A percentile compares a stretch with the other conserved stretches of the same genome.
Conservation (phyloP, 2,888 invertebrate species). For the Polydrusus cervinus region DNA sequence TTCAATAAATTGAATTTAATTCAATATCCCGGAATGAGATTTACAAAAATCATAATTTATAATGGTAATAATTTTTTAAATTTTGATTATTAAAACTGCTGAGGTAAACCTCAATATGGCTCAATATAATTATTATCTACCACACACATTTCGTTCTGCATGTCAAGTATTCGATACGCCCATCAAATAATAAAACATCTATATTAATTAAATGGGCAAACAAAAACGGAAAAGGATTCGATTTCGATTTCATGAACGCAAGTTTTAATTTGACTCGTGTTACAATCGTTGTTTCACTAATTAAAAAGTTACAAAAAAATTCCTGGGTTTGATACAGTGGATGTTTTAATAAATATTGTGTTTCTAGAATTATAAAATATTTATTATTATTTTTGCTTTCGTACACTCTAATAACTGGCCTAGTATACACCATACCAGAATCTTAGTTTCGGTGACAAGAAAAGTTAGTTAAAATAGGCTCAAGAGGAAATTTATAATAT, state of each 20-base stretch:
- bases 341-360: slow-evolving; percentile 16
- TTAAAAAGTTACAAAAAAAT: slow-evolving; percentile 40
- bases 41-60: no score
- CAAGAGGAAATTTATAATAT: no score
- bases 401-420: no score
- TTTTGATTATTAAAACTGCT: slow-evolving; percentile 13
- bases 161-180: slow-evolving; percentile 30
- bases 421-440: no score
- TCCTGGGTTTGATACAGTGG: neutral
- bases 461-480: no score
- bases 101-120: neutral
- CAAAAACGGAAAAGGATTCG: slow-evolving; percentile 34
- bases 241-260: slow-evolving; percentile 40
- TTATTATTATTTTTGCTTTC: no score
- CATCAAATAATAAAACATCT: slow-evolving; percentile 43
- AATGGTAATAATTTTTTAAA: slow-evolving; percentile 23
- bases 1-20: no score
- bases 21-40: no score
- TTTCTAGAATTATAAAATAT: slow-evolving; percentile 4
- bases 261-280: slow-evolving; percentile 40
- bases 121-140: slow-evolving; percentile 28
- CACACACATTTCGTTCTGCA: slow-evolving; percentile 19
- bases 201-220: slow-evolving; percentile 47
- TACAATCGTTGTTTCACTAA: slow-evolving; percentile 43
- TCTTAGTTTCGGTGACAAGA: no score